Evolutionary conservation across 2,113 vertebrate genomes (phyloP).

Genomic region (Cettia cetti): DNA sequence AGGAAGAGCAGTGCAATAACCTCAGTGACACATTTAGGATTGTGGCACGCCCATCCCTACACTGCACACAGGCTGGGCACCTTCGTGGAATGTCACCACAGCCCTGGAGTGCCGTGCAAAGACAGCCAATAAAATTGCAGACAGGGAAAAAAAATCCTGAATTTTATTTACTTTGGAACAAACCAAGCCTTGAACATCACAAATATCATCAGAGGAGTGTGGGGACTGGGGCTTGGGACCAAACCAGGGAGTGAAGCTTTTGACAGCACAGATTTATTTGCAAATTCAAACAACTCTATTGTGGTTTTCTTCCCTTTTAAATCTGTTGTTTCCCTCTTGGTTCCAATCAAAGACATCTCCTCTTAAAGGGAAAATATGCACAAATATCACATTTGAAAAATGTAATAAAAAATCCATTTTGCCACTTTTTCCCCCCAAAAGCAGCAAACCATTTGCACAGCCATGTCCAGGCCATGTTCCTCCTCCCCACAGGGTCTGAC

Average conservation of each 20-base stretch:
- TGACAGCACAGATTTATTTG: not conserved
- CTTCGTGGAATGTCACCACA: not conserved
- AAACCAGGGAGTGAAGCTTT: not conserved
- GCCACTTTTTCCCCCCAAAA: fast-evolving
- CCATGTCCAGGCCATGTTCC: not conserved
- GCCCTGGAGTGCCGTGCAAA: not conserved
- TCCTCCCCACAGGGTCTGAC: not conserved
- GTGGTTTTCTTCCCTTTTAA: not conserved
- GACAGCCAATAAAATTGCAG: not conserved
- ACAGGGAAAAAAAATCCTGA: not conserved
- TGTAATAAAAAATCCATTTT: not conserved
- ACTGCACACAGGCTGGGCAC: fast-evolving
- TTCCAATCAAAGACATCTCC: not conserved
- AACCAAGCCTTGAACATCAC: not conserved
- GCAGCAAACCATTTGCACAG: not conserved
- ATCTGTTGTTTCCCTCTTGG: not conserved
- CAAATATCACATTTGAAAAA: not conserved
- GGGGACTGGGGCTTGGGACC: not conserved
- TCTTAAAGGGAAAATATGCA: not conserved
- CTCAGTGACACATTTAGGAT: fast-evolving
- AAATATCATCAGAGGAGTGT: not conserved
- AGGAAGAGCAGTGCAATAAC: not conserved
- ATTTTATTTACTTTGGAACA: not conserved
- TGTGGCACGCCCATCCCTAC: not conserved
- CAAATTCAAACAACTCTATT: not conserved